Conservation (phyloP, 2,888 invertebrate genomes). For the Drosophila paranaensis region DNA sequence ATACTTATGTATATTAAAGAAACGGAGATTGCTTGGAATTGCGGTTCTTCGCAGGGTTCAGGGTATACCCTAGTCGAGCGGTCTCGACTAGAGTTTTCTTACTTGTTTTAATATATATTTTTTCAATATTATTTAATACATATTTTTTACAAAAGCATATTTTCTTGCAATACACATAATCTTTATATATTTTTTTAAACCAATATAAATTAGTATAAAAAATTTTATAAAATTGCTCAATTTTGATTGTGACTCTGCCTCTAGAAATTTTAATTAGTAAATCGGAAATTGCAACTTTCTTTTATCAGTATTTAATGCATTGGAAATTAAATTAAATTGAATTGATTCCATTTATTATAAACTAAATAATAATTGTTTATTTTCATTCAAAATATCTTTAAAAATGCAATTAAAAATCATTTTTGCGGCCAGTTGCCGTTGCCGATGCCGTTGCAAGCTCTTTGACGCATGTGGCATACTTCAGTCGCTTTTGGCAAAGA, state of each 20-base stretch:
- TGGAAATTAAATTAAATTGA: neutral
- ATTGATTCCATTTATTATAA: neutral
- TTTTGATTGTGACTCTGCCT: neutral
- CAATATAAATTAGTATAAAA: neutral
- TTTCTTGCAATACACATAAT: neutral
- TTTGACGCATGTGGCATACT: slow-evolving; percentile 12
- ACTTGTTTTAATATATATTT: no score
- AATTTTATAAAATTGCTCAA: neutral
- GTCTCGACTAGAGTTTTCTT: no score
- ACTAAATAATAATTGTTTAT: neutral
- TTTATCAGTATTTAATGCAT: neutral
- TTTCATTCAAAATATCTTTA: neutral
- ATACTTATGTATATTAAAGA: no score
- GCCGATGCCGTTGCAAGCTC: slow-evolving; percentile 1
- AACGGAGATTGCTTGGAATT: no score
- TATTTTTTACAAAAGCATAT: no score
- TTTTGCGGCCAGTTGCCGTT: neutral
- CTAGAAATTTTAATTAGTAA: neutral
- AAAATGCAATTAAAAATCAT: neutral
- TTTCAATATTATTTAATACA: no score
- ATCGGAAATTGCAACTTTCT: neutral
- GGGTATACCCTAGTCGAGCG: no score
- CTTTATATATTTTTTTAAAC: neutral
- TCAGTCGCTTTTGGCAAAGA: slow-evolving; percentile 9
- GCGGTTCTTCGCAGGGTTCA: no score